Evolutionary conservation across 2,888 invertebrate genomes (phyloP).

Genomic region (Malacosoma neustria): DNA sequence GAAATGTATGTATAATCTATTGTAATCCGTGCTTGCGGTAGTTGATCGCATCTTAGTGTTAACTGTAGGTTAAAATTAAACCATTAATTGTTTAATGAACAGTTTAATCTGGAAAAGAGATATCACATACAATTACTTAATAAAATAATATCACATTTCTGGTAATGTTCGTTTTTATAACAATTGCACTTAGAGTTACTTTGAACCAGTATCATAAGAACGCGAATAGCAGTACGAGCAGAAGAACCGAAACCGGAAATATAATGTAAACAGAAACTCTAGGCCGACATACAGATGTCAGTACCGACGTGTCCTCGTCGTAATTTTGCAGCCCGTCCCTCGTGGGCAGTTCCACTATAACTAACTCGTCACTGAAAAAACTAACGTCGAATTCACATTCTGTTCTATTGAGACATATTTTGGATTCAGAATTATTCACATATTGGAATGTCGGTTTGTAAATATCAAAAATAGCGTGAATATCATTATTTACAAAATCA

Average conservation of each 20-base stretch:
- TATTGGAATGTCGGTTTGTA: slow-evolving; percentile 89
- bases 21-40: too few species aligned
- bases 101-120: background rate
- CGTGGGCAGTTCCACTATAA: slow-evolving; percentile 89
- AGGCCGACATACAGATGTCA: slow-evolving; percentile 87
- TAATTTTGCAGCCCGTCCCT: slow-evolving; percentile 86
- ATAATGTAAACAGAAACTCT: slow-evolving; percentile 85
- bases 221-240: slow-evolving; percentile 85
- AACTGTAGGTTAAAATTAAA: too few species aligned
- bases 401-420: slow-evolving; percentile 84
- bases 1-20: too few species aligned
- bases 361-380: slow-evolving; percentile 84
- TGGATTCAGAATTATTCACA: slow-evolving; percentile 78
- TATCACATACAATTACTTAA: slow-evolving; percentile 21
- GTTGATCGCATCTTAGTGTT: too few species aligned
- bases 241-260: slow-evolving; percentile 84
- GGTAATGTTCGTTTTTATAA: slow-evolving; percentile 58
- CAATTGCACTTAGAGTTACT: slow-evolving; percentile 39
- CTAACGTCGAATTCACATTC: slow-evolving; percentile 83
- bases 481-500: slow-evolving; percentile 84
- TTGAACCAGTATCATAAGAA: slow-evolving; percentile 79
- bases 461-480: slow-evolving; percentile 89
- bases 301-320: slow-evolving; percentile 80
- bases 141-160: slow-evolving; percentile 68
- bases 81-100: background rate